phyloP scores from a whole-genome alignment of 2,113 vertebrate species.

The Odontesthes bonariensis region DNA sequence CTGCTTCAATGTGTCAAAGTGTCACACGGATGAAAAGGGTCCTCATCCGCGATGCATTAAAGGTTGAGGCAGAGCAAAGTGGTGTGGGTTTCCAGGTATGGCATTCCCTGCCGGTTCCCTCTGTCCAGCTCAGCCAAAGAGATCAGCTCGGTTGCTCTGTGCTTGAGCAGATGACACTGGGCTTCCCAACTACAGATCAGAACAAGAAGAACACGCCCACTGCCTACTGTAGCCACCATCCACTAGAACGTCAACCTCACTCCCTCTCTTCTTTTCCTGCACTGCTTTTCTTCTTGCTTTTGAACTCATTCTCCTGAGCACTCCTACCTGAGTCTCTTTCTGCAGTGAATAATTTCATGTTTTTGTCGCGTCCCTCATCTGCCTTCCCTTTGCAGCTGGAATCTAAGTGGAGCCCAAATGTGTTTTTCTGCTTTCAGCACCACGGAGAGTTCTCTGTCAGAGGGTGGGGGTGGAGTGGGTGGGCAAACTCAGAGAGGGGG shows the following conservation, averaged over 20 bases:
- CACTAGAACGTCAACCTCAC: conserved; percentile 51
- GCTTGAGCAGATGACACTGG: conserved; percentile 80
- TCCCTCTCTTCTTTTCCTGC: conserved; percentile 30
- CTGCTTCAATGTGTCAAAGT: conserved; percentile 12
- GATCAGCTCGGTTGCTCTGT: conserved; percentile 59
- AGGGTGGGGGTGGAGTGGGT: conserved; percentile 44
- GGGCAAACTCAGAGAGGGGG: conserved; percentile 52
- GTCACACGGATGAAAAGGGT: conserved; percentile 36
- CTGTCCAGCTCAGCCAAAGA: conserved; percentile 48
- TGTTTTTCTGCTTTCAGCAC: conserved; percentile 82
- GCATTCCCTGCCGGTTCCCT: conserved; percentile 46
- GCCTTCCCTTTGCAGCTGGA: conserved; percentile 38
- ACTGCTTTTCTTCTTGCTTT: conserved; percentile 26
- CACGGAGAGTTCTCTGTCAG: conserved; percentile 80
- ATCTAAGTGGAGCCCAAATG: conserved; percentile 38
- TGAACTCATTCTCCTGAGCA: conserved; percentile 28
- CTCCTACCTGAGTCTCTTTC: background rate
- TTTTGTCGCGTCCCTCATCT: conserved; percentile 33
- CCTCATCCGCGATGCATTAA: conserved; percentile 37
- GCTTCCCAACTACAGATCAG: conserved; percentile 78
- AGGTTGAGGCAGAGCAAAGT: conserved; percentile 43
- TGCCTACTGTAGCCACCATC: conserved; percentile 68
- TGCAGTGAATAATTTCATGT: conserved; percentile 19
- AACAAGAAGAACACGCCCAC: conserved; percentile 84
- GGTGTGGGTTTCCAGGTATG: conserved; percentile 27